phyloP scores from a whole-genome alignment of 2,888 invertebrate genomes.

The Nomada lathburiana region DNA sequence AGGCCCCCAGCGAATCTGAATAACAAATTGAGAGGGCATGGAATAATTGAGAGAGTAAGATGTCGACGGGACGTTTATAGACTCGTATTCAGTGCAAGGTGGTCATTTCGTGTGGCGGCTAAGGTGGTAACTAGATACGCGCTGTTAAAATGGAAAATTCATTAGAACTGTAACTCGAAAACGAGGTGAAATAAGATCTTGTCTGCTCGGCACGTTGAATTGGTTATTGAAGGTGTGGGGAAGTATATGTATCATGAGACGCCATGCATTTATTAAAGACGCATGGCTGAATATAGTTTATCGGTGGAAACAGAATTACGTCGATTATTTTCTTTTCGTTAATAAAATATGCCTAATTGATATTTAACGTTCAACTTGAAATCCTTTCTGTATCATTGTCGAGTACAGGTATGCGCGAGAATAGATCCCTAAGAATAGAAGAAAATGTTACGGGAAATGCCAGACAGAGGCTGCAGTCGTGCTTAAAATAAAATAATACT shows the following conservation, averaged over 20 bases:
- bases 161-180: conserved; percentile 7
- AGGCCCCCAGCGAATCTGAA: background rate
- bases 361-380: too few relatives aligned
- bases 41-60: conserved; percentile 5
- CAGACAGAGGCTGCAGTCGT: too few relatives aligned
- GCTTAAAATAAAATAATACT: too few relatives aligned
- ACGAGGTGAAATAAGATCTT: background rate
- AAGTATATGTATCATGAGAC: background rate
- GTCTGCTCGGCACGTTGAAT: background rate
- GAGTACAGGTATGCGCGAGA: too few relatives aligned
- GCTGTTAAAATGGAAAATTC: conserved; percentile 4
- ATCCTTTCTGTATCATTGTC: too few relatives aligned
- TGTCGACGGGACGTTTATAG: conserved; percentile 5
- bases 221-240: too few relatives aligned
- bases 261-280: background rate
- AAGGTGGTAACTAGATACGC: background rate
- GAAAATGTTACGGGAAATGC: too few relatives aligned
- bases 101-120: background rate
- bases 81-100: background rate
- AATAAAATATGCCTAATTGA: background rate
- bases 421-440: too few relatives aligned
- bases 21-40: conserved; percentile 5
- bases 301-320: background rate
- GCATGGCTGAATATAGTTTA: background rate
- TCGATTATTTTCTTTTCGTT: background rate